These are phyloP conservation scores for Brachyopa scutellaris DNA, from an alignment of 2,888 invertebrate genomes.

Conservation along the genomic window DNA sequence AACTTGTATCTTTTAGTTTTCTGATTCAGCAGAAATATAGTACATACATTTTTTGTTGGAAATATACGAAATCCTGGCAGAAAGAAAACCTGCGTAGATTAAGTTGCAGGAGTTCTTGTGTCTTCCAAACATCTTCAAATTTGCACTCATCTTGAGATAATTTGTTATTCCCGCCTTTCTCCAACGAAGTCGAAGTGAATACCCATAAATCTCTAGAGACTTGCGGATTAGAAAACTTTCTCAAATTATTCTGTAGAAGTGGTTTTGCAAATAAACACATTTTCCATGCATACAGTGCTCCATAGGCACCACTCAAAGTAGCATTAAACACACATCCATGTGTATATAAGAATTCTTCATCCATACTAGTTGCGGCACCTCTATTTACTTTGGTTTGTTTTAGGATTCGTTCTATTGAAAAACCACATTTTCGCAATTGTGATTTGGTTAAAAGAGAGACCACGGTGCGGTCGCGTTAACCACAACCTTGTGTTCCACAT, in stretches of 20 bases:
- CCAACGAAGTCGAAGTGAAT: constrained; percentile 16
- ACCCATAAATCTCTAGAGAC: constrained; percentile 49
- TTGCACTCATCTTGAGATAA: constrained; percentile 21
- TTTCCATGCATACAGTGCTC: constrained; percentile 14
- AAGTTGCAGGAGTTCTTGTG: background rate
- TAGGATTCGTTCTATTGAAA: constrained; percentile 20
- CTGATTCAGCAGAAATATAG: background rate
- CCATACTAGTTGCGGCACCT: constrained; percentile 23
- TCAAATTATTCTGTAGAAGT: constrained; percentile 52
- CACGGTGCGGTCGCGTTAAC: constrained; percentile 17
- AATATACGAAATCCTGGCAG: background rate
- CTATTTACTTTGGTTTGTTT: constrained; percentile 25
- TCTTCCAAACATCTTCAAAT: constrained; percentile 11
- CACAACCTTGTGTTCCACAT: constrained; percentile 41
- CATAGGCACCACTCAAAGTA: constrained; percentile 27
- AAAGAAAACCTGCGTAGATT: constrained; percentile 6
- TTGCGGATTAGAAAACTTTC: constrained; percentile 59
- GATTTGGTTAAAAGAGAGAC: constrained; percentile 39
- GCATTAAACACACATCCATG: background rate
- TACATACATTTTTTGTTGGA: background rate
- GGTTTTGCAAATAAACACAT: constrained; percentile 31
- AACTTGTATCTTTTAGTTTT: constrained; percentile 4
- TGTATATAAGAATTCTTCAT: constrained; percentile 12
- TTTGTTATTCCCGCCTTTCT: constrained; percentile 48
- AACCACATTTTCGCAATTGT: constrained; percentile 25